Evolutionary conservation across 2,797 vertebrate genomes (phyloP), one percentile per base, ranked within the genome.

Genomic region (Sebastes wilsoni): DNA sequence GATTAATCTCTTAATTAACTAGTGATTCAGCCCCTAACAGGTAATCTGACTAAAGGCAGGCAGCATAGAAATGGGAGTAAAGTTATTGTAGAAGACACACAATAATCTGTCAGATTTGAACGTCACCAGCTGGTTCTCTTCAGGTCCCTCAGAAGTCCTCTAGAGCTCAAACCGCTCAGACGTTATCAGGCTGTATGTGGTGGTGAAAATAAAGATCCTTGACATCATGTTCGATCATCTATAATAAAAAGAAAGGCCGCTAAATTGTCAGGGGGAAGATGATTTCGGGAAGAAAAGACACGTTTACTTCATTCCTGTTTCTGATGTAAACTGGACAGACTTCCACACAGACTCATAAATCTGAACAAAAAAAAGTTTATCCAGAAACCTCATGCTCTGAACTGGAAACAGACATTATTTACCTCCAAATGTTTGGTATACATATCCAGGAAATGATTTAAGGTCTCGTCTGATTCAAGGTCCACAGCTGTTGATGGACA

Each of bases 281-380:
- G 55, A 60, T 58, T 32, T 60, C 2, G 0, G 60, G 65, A 28
- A 46, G 59, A 61, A 81, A 58, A 69, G 58, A 36, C 76, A 3
- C 1, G 2, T 81, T 75, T 65, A 14, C 16, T 66, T 62, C 64
- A 18, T 82, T 32, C 18, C 18, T 38, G 66, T 54, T 65, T 80
- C 30, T 67, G 69, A 62, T 69, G 52, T 54, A 23, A 69, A 4
- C 59, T 54, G 55, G 30, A 71, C 66, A 27, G 69, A 70, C 32
- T 49, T 75, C 30, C 8, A 38, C 23, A 7, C 30, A 30, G 66
- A 34, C 56, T 42, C 75, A 34, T 79, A 81, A 83, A 88, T 84
- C 70, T 62, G 13, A 49, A 54, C 2, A 69, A 49, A 16, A 22
- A 23, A 2, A 16, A 32, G 12, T 49, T 22, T 32, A 23, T 78